Conservation (phyloP, 2,888 invertebrate species). For the Erebia ligea region DNA sequence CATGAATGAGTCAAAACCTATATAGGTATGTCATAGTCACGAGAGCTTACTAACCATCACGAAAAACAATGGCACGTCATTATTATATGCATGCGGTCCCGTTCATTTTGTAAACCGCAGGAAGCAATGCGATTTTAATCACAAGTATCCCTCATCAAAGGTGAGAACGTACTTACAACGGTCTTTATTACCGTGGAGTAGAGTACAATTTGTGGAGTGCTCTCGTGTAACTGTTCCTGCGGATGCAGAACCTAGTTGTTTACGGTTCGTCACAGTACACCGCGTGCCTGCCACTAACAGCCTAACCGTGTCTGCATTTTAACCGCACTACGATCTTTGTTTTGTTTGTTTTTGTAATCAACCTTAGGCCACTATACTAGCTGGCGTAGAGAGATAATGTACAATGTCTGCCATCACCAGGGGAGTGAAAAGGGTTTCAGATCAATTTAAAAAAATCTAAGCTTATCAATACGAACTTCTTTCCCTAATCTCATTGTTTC, state of each 20-base stretch:
- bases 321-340: slow-evolving; percentile 57
- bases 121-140: slow-evolving; percentile 72
- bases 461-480: not conserved
- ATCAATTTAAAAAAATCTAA: not conserved
- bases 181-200: slow-evolving; percentile 42
- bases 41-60: slow-evolving; percentile 31
- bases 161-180: slow-evolving; percentile 31
- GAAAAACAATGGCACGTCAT: slow-evolving; percentile 43
- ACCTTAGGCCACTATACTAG: slow-evolving; percentile 45
- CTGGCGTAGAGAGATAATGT: slow-evolving; percentile 22
- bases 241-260: slow-evolving; percentile 57
- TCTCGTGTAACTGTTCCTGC: slow-evolving; percentile 59
- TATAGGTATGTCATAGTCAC: slow-evolving; percentile 19
- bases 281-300: slow-evolving; percentile 55
- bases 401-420: slow-evolving; percentile 24
- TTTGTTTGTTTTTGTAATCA: slow-evolving; percentile 69
- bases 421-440: not conserved
- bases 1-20: slow-evolving; percentile 22
- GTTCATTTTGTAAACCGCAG: slow-evolving; percentile 66
- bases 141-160: slow-evolving; percentile 50
- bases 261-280: slow-evolving; percentile 66
- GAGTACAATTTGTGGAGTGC: slow-evolving; percentile 42
- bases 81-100: slow-evolving; percentile 56
- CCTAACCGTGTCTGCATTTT: slow-evolving; percentile 58
- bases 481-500: too few species aligned